Conservation (phyloP, 2,888 invertebrate species). For the Cantharis rufa region DNA sequence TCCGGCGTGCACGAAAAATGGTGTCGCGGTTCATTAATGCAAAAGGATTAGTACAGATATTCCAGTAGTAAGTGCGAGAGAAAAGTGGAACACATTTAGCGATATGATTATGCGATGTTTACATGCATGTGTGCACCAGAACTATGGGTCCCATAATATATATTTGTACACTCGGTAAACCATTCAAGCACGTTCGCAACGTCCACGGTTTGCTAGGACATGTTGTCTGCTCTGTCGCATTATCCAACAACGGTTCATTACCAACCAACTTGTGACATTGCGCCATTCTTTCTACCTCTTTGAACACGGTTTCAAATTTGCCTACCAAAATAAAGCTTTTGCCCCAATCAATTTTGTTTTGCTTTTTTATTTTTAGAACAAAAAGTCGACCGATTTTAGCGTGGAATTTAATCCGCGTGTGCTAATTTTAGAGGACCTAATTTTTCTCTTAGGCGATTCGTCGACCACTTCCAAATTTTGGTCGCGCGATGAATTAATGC, state of each 20-base stretch:
- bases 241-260: constrained; percentile 24
- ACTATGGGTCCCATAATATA: constrained; percentile 23
- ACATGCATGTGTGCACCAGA: constrained; percentile 31
- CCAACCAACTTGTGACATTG: constrained; percentile 20
- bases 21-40: background rate
- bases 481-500: background rate
- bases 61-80: constrained; percentile 11
- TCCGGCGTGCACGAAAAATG: background rate
- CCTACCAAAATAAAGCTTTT: constrained; percentile 4
- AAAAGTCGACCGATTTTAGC: background rate
- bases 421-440: background rate
- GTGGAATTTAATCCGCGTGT: background rate
- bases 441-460: background rate
- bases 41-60: background rate
- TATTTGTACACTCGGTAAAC: constrained; percentile 17
- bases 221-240: constrained; percentile 24
- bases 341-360: constrained; percentile 5
- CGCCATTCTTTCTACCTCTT: constrained; percentile 24
- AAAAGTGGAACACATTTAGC: constrained; percentile 25
- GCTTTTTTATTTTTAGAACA: constrained; percentile 4
- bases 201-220: constrained; percentile 11
- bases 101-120: constrained; percentile 13
- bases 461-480: background rate
- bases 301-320: constrained; percentile 17
- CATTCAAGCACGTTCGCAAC: constrained; percentile 13